Evolutionary conservation across 53 echinoderm and acorn worm species (phyloP).

Genomic region (Mesocentrotus franciscanus): DNA sequence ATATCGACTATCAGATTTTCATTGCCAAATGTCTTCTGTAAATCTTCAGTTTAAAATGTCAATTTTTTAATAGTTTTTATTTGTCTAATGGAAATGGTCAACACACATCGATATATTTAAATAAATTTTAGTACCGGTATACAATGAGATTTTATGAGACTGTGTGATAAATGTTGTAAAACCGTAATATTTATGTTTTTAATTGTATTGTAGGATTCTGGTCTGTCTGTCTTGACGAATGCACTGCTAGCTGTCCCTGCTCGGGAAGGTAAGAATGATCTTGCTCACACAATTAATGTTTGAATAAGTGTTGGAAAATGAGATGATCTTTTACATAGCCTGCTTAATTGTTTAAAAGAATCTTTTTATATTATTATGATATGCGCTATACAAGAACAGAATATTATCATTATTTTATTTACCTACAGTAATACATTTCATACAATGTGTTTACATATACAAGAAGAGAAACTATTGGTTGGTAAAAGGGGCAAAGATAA

Average conservation of each 20-base stretch:
- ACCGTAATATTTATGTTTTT: neutral
- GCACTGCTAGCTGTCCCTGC: constrained; percentile 69
- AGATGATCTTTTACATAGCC: neutral
- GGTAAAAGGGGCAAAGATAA: too few relatives aligned
- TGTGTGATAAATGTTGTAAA: neutral
- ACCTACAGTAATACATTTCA: too few relatives aligned
- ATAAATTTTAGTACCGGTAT: too few relatives aligned
- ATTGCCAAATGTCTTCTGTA: neutral
- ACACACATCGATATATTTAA: too few relatives aligned
- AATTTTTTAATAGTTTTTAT: neutral
- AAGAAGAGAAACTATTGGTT: too few relatives aligned
- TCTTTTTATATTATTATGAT: too few relatives aligned
- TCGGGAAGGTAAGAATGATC: constrained; percentile 83
- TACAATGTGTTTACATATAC: too few relatives aligned
- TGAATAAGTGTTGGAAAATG: neutral
- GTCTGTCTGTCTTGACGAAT: constrained; percentile 82
- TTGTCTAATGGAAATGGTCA: neutral
- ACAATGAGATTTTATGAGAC: too few relatives aligned
- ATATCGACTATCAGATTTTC: neutral
- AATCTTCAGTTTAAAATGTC: neutral
- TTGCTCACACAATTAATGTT: neutral
- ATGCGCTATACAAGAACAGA: too few relatives aligned
- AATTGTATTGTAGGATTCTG: constrained; percentile 74
- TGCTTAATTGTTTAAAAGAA: too few relatives aligned
- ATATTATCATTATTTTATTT: too few relatives aligned